Evolutionary conservation across 2,113 vertebrate genomes (phyloP).

Genomic region (Corynorhinus townsendii): DNA sequence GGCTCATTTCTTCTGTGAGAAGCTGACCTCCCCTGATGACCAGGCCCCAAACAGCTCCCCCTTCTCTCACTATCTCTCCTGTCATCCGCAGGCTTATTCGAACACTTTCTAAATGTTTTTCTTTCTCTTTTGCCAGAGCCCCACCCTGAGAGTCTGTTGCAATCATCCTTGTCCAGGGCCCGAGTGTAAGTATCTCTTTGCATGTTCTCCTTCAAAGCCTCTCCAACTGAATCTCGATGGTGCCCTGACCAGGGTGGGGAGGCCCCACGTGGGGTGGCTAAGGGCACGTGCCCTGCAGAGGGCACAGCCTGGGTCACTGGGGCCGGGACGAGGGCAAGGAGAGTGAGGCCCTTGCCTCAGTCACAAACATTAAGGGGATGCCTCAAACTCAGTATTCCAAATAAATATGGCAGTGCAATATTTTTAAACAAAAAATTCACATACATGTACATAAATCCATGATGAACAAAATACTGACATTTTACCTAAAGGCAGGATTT

Average conservation of each 20-base stretch:
- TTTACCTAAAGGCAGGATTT: not conserved
- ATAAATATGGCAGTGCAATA: not conserved
- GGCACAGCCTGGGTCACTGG: rapidly evolving
- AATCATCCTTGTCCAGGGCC: not conserved
- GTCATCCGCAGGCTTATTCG: not conserved
- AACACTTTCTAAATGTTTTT: not conserved
- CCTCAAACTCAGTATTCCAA: not conserved
- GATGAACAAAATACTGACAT: not conserved
- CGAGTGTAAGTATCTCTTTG: not conserved
- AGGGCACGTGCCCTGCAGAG: not conserved
- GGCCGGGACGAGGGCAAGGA: not conserved
- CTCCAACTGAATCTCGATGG: rapidly evolving
- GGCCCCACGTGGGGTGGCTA: rapidly evolving
- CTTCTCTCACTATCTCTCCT: not conserved
- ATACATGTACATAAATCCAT: not conserved
- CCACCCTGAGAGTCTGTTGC: not conserved
- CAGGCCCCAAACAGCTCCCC: too few relatives aligned
- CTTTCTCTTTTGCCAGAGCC: not conserved
- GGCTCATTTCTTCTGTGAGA: not conserved
- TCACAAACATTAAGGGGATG: not conserved
- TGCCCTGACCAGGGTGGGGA: not conserved
- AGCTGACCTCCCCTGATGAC: not conserved
- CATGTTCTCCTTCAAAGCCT: not conserved
- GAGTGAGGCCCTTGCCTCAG: not conserved
- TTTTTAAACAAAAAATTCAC: not conserved